These are phyloP conservation scores for Caenorhabditis sp. DNA, from an alignment of 2,888 invertebrate species.

Conservation along the genomic window DNA sequence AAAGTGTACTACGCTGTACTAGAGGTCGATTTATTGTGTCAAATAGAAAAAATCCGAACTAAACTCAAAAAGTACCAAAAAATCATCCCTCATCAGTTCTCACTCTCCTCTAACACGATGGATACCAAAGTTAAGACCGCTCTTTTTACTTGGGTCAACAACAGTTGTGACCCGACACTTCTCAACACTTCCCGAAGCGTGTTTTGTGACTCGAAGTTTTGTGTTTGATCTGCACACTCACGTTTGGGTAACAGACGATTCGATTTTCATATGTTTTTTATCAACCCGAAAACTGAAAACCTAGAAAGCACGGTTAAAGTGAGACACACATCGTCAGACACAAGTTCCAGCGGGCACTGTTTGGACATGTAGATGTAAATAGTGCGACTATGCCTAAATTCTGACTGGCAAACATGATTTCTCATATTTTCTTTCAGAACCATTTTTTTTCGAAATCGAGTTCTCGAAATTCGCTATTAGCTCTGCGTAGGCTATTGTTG, in stretches of 20 bases:
- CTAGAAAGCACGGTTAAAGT: conserved; percentile 25
- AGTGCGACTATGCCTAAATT: conserved; percentile 9
- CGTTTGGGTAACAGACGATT: conserved; percentile 18
- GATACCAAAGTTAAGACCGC: conserved; percentile 22
- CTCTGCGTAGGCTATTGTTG: conserved; percentile 33
- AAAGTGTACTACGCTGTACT: too few relatives aligned
- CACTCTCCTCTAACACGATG: neutral
- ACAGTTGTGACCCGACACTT: conserved; percentile 42
- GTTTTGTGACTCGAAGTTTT: conserved; percentile 50
- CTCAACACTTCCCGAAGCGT: conserved; percentile 21
- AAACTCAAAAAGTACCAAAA: conserved; percentile 14
- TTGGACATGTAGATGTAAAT: conserved; percentile 29
- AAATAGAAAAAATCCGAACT: neutral
- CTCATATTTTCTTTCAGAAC: too few relatives aligned
- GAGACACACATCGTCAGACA: conserved; percentile 25
- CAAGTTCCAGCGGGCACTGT: conserved; percentile 12
- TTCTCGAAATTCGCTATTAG: too few relatives aligned
- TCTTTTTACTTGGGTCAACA: conserved; percentile 52
- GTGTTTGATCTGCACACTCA: conserved; percentile 41
- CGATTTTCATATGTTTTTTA: conserved; percentile 21
- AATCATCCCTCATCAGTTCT: conserved; percentile 1
- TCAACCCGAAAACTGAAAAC: conserved; percentile 30
- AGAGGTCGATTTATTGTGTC: too few relatives aligned
- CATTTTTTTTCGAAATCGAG: neutral
- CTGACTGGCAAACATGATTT: too few relatives aligned